Percentiles rank a stretch among this genome's conserved stretches.
Evolutionary conservation across 2,797 vertebrate species (phyloP).

Genomic region (Microctenopoma lineatum): DNA sequence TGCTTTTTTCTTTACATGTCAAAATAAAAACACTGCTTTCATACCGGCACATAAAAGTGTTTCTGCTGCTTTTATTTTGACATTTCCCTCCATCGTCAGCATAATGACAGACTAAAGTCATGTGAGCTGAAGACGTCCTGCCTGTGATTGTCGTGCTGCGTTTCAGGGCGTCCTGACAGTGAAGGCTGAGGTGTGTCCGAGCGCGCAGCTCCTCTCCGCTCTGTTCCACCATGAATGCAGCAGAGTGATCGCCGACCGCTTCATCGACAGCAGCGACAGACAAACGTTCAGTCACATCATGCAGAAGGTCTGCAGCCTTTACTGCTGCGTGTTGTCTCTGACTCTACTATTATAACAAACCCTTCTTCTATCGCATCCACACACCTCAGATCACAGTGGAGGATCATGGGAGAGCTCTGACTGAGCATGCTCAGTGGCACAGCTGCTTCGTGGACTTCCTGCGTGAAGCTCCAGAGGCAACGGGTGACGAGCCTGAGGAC

Average conservation of each 20-base stretch:
- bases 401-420: slow-evolving; percentile 79
- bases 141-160: background rate
- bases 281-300: slow-evolving; percentile 79
- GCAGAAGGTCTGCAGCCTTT: slow-evolving; percentile 64
- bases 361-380: no score
- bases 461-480: slow-evolving; percentile 80
- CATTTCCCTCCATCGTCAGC: no score
- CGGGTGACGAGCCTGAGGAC: slow-evolving; percentile 84
- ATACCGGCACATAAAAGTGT: no score
- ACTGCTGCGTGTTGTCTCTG: background rate
- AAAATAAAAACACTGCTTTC: no score
- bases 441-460: slow-evolving; percentile 88
- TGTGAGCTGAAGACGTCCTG: no score
- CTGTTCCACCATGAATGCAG: slow-evolving; percentile 87
- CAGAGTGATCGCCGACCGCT: slow-evolving; percentile 87
- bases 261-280: slow-evolving; percentile 82
- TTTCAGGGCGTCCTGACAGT: slow-evolving; percentile 83
- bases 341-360: no score
- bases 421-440: slow-evolving; percentile 73
- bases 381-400: slow-evolving; percentile 77
- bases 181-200: slow-evolving; percentile 82
- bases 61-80: no score
- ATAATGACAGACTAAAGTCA: no score
- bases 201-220: slow-evolving; percentile 75
- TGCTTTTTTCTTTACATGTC: no score